Conservation (phyloP, 2,888 invertebrate species). For the Neoaliturus tenellus region DNA sequence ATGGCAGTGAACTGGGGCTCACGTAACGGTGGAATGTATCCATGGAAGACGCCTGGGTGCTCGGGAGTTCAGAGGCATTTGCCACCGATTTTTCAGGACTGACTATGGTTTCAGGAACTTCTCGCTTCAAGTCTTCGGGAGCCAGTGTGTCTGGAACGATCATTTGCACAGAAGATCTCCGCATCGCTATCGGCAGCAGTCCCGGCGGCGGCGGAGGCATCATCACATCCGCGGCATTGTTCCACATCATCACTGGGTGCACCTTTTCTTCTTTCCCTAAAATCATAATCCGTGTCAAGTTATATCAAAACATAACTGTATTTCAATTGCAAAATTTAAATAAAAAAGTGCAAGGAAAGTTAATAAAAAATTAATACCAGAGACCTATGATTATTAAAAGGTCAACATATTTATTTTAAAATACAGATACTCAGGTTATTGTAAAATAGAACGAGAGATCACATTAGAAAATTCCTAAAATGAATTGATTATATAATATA, state of each 20-base stretch:
- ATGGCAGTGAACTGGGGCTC: slow-evolving; percentile 45
- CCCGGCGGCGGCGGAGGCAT: slow-evolving; percentile 77
- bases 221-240: slow-evolving; percentile 13
- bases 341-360: too few species aligned
- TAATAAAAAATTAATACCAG: too few species aligned
- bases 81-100: background rate
- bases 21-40: slow-evolving; percentile 74
- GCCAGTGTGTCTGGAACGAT: slow-evolving; percentile 45
- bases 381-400: too few species aligned
- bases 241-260: slow-evolving; percentile 61
- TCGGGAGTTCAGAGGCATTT: slow-evolving; percentile 72
- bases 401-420: too few species aligned
- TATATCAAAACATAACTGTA: too few species aligned
- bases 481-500: too few species aligned
- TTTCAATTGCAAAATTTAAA: too few species aligned
- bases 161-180: slow-evolving; percentile 73
- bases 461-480: too few species aligned
- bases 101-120: slow-evolving; percentile 29
- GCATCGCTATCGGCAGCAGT: slow-evolving; percentile 77
- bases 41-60: slow-evolving; percentile 76
- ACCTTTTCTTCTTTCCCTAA: slow-evolving; percentile 61
- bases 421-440: too few species aligned
- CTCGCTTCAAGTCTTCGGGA: slow-evolving; percentile 66
- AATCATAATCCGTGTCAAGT: too few species aligned
- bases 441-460: too few species aligned